Evolutionary conservation across 2,113 vertebrate species (phyloP), one percentile per base, ranked within the genome.

Genomic region (Halcyon senegalensis): DNA sequence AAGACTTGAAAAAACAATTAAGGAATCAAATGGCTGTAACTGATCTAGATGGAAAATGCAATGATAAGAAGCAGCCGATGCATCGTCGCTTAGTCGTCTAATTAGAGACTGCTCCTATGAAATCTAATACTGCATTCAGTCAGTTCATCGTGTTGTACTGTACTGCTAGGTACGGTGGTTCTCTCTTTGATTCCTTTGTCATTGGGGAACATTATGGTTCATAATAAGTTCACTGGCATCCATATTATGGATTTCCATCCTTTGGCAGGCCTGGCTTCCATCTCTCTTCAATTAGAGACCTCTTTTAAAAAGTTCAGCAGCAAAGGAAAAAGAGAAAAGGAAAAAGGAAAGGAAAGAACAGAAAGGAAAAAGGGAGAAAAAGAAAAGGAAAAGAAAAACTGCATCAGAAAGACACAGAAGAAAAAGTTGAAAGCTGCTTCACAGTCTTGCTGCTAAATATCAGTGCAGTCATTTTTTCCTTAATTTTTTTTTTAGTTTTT

Each of bases 201-300:
- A 96, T 75, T 97, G 98, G 98, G 98, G 97, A 97, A 97, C 96
- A 95, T 97, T 96, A 96, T 88, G 97, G 97, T 97, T 98, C 96
- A 96, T 96, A 96, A 94, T 96, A 97, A 98, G 97, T 98, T 99
- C 98, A 98, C 98, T 99, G 98, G 98, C 97, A 99, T 99, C 99
- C 99, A 98, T 98, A 98, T 96, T 98, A 98, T 98, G 98, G 99
- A 99, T 98, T 98, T 98, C 98, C 98, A 98, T 99, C 99, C 99
- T 99, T 99, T 99, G 99, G 99, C 99, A 99, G 99, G 99, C 98
- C 98, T 98, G 98, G 98, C 98, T 98, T 99, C 98, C 98, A 98
- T 96, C 98, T 99, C 98, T 98, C 98, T 98, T 98, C 98, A 97
- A 97, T 98, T 98, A 98, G 98, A 98, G 98, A 98, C 97, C 96